phyloP scores from a whole-genome alignment of 1,140 invertebrate species.

The Drosophila santomea region DNA sequence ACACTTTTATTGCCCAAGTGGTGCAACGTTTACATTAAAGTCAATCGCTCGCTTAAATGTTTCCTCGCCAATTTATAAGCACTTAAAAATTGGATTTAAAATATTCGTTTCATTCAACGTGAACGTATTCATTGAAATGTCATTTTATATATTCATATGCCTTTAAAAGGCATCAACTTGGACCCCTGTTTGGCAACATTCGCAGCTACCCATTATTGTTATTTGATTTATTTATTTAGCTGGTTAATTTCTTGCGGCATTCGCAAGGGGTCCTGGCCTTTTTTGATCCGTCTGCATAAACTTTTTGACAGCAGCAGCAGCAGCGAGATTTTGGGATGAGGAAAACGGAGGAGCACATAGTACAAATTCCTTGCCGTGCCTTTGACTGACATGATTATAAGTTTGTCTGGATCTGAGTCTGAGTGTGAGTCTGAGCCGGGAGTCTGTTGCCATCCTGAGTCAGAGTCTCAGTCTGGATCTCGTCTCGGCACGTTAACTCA shows the following conservation, averaged over 20 bases:
- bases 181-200: not conserved
- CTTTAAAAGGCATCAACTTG: not conserved
- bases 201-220: constrained; percentile 4
- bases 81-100: too few relatives aligned
- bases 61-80: too few relatives aligned
- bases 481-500: constrained; percentile 79
- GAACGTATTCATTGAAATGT: not conserved
- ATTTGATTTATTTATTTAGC: constrained; percentile 36
- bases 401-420: constrained; percentile 62
- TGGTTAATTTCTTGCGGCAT: constrained; percentile 48
- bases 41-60: constrained; percentile 44
- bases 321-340: not conserved
- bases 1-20: constrained; percentile 70
- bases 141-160: constrained; percentile 2
- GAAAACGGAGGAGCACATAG: constrained; percentile 15
- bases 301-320: constrained; percentile 36
- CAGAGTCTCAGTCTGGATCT: constrained; percentile 35
- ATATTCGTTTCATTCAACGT: too few relatives aligned
- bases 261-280: constrained; percentile 21
- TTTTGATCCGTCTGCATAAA: constrained; percentile 37
- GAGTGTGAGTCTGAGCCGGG: constrained; percentile 11
- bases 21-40: constrained; percentile 57
- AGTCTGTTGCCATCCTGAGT: constrained; percentile 41
- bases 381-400: constrained; percentile 84
- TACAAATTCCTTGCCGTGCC: constrained; percentile 65